Percentiles rank a stretch among this genome's conserved stretches.
Conservation (phyloP, 2,113 vertebrate genomes). For the Protobothrops mucrosquamatus region DNA sequence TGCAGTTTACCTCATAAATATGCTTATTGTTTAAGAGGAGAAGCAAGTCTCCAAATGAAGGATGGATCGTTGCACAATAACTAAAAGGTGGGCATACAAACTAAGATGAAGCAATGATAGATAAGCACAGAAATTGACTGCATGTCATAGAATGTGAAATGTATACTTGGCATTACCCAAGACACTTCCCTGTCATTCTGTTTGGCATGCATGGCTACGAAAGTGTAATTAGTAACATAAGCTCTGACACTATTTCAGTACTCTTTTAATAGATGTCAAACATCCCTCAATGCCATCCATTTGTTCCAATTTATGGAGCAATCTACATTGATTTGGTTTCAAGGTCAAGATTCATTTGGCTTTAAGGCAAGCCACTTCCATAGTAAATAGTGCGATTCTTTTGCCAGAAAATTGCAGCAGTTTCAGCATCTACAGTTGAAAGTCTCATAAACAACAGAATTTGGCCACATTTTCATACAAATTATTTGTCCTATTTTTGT, state of each 20-base stretch:
- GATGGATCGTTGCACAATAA: background rate
- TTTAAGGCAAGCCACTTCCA: background rate
- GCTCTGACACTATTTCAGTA: background rate
- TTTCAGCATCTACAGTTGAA: background rate
- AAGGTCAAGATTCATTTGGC: constrained; percentile 6
- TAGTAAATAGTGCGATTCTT: background rate
- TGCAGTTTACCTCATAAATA: background rate
- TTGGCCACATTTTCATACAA: background rate
- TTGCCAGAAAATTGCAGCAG: background rate
- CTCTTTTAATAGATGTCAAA: constrained; percentile 12
- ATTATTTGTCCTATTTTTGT: background rate
- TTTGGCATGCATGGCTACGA: background rate
- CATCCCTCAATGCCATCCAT: background rate
- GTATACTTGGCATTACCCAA: background rate
- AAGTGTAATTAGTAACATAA: constrained; percentile 6
- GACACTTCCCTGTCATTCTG: background rate
- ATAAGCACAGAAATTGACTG: background rate
- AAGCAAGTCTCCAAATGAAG: background rate
- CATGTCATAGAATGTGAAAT: background rate
- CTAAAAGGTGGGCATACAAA: background rate
- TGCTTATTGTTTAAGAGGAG: background rate
- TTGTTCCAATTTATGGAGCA: background rate
- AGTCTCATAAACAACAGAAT: background rate
- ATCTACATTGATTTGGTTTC: background rate
- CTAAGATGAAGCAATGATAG: background rate